Percentiles rank a stretch among this genome's conserved stretches.
Conservation (phyloP, 2,797 vertebrate genomes). For the Macropodus opercularis region DNA sequence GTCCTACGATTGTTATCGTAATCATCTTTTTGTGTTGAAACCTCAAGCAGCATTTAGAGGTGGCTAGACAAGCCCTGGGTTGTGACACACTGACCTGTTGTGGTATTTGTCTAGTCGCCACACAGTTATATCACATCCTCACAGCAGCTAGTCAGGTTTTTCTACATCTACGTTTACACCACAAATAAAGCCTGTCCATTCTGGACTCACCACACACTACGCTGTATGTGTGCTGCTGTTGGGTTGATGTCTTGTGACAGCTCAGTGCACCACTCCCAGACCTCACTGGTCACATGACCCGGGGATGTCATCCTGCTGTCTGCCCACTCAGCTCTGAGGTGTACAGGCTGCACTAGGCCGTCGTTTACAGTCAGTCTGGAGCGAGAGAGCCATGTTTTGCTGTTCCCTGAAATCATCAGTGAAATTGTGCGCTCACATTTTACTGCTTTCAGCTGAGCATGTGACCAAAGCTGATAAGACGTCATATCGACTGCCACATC, state of each 20-base stretch:
- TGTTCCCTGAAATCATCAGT: slow-evolving; percentile 18
- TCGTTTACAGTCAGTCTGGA: slow-evolving; percentile 17
- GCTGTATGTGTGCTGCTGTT: slow-evolving; percentile 10
- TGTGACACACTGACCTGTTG: neutral
- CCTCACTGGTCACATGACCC: slow-evolving; percentile 53
- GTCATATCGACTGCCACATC: neutral
- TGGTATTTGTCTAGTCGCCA: neutral
- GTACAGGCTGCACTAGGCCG: slow-evolving; percentile 3
- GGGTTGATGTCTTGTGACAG: slow-evolving; percentile 38
- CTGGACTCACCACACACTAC: slow-evolving; percentile 6
- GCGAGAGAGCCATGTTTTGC: slow-evolving; percentile 27
- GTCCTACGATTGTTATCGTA: neutral
- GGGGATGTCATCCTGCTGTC: slow-evolving; percentile 51
- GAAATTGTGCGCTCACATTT: slow-evolving; percentile 1
- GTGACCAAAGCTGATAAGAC: neutral
- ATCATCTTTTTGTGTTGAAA: neutral
- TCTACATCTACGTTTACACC: slow-evolving; percentile 17
- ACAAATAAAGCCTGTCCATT: slow-evolving; percentile 40
- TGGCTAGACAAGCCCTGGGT: neutral
- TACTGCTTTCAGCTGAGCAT: slow-evolving; percentile 33
- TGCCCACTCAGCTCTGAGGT: slow-evolving; percentile 8
- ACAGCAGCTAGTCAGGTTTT: slow-evolving; percentile 2
- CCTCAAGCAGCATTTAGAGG: neutral
- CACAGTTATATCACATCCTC: neutral
- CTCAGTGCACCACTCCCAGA: slow-evolving; percentile 33